Evolutionary conservation across 2,888 invertebrate species (phyloP).

Genomic region (Harpalus rubripes): DNA sequence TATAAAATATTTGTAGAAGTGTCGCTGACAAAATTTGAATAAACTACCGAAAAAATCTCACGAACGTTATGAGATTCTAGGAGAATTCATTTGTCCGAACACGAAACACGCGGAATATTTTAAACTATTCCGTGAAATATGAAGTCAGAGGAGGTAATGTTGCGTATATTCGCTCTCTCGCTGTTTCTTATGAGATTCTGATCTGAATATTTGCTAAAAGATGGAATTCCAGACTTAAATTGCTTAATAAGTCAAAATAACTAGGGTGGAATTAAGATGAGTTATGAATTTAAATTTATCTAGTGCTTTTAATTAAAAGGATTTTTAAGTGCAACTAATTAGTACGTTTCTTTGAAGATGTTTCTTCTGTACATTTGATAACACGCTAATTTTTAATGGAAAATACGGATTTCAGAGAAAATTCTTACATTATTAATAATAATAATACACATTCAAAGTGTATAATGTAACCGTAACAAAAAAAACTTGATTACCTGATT

Average conservation of each 20-base stretch:
- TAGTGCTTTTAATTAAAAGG: constrained; percentile 15
- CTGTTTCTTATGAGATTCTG: constrained; percentile 47
- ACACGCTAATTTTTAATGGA: not conserved
- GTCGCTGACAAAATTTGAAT: constrained; percentile 66
- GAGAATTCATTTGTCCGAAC: constrained; percentile 62
- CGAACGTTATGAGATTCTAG: constrained; percentile 64
- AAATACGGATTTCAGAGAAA: not conserved
- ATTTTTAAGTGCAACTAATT: not conserved
- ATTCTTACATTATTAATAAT: not conserved
- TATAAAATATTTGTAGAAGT: constrained; percentile 67
- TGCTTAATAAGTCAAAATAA: constrained; percentile 19
- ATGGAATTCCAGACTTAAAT: constrained; percentile 13
- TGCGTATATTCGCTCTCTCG: constrained; percentile 36
- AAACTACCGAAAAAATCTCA: constrained; percentile 64
- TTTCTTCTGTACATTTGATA: not conserved
- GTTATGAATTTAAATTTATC: constrained; percentile 24
- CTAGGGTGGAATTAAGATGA: constrained; percentile 5
- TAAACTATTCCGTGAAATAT: constrained; percentile 57
- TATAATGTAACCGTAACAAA: too few species aligned
- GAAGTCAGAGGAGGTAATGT: constrained; percentile 49
- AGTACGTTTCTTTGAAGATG: not conserved
- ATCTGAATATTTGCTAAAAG: constrained; percentile 32
- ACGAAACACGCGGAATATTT: constrained; percentile 56
- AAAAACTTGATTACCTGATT: too few species aligned
- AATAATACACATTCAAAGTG: too few species aligned